These are phyloP conservation scores for Cladorhizidae sp. DNA, from an alignment of 37 sponge, comb jelly and placozoan species.

Conservation along the genomic window DNA sequence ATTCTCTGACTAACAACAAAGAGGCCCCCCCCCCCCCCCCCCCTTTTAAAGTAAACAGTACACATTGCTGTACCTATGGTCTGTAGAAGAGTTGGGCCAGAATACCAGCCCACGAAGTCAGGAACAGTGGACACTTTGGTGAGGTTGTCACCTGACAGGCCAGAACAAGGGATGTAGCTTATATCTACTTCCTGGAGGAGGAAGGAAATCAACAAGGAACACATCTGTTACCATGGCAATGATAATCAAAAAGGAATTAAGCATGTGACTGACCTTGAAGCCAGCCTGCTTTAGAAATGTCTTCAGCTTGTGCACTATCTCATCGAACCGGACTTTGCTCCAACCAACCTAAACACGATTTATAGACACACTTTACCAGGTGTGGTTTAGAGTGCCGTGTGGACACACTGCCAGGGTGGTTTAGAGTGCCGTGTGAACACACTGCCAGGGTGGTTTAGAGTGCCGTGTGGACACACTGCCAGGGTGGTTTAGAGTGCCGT, in stretches of 20 bases:
- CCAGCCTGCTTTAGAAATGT: conserved; percentile 86
- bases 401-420: too few relatives aligned
- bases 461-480: too few relatives aligned
- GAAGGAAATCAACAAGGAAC: not conserved
- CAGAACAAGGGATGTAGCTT: conserved; percentile 91
- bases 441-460: too few relatives aligned
- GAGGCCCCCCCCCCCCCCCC: too few relatives aligned
- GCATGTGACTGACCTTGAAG: conserved; percentile 76
- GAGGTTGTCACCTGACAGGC: conserved; percentile 92
- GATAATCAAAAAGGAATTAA: too few relatives aligned
- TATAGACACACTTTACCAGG: not conserved
- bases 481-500: too few relatives aligned
- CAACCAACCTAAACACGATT: conserved; percentile 63
- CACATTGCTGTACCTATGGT: conserved; percentile 56
- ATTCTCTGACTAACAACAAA: too few relatives aligned
- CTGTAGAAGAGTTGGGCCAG: conserved; percentile 79
- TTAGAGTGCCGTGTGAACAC: too few relatives aligned
- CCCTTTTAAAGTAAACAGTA: too few relatives aligned
- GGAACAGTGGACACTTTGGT: conserved; percentile 4
- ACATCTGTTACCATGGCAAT: not conserved
- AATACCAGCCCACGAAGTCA: conserved; percentile 72
- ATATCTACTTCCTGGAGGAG: conserved; percentile 77
- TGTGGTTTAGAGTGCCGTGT: too few relatives aligned
- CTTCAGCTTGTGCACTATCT: conserved; percentile 71
- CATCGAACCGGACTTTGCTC: conserved; percentile 74